phyloP scores from a whole-genome alignment of 2,888 invertebrate genomes.

The Sphaeridia pumilis region DNA sequence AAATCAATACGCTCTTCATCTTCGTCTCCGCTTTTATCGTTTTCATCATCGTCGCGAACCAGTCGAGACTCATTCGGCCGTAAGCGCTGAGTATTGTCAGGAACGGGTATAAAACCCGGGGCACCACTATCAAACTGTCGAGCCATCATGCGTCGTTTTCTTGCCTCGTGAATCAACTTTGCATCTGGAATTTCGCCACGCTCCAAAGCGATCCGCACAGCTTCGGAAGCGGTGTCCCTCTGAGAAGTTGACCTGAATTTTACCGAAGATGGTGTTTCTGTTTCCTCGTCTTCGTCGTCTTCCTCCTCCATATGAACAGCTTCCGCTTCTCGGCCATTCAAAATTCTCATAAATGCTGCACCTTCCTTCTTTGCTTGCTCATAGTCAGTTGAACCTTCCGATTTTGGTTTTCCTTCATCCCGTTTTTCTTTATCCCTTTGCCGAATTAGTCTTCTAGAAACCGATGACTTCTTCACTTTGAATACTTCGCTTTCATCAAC shows the following conservation, averaged over 20 bases:
- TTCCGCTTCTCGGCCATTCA: conserved; percentile 71
- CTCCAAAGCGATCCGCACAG: conserved; percentile 37
- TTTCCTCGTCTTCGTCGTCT: conserved; percentile 43
- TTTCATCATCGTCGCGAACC: conserved; percentile 69
- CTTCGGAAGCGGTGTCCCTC: conserved; percentile 27
- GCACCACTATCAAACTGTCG: conserved; percentile 52
- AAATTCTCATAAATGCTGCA: conserved; percentile 43
- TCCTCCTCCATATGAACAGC: conserved; percentile 60
- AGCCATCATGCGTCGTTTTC: conserved; percentile 87
- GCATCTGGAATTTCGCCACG: conserved; percentile 91
- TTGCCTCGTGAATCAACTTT: conserved; percentile 91
- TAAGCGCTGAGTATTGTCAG: conserved; percentile 18
- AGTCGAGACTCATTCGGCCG: conserved; percentile 48
- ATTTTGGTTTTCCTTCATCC: conserved; percentile 38
- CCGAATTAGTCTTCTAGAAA: conserved; percentile 78
- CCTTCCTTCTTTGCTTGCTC: not conserved
- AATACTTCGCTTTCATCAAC: conserved; percentile 79
- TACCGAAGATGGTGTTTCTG: conserved; percentile 35
- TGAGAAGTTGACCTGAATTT: conserved; percentile 24
- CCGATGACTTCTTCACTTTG: conserved; percentile 89
- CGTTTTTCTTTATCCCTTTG: conserved; percentile 66
- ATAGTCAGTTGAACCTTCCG: not conserved
- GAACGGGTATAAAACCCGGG: conserved; percentile 47
- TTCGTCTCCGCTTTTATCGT: conserved; percentile 65
- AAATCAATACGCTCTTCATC: conserved; percentile 69